Conservation (phyloP, 2,888 invertebrate genomes). For the Drepana falcataria region DNA sequence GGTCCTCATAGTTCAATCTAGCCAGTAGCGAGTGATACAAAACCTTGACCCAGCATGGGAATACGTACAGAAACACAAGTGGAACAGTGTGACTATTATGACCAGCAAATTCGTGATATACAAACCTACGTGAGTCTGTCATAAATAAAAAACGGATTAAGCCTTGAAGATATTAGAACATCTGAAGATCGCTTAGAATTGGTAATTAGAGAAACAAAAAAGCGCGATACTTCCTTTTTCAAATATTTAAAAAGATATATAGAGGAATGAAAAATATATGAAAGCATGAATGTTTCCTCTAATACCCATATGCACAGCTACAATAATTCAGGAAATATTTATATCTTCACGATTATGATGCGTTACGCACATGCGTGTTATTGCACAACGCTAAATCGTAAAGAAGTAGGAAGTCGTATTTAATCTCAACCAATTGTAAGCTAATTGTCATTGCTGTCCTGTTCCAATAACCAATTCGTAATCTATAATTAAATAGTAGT, state of each 20-base stretch:
- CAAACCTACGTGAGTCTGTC: background rate
- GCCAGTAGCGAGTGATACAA: background rate
- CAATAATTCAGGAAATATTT: background rate
- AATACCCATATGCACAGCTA: too few species aligned
- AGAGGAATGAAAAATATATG: too few species aligned
- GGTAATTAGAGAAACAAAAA: background rate
- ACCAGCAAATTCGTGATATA: constrained; percentile 1
- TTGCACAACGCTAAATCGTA: constrained; percentile 12
- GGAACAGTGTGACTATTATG: constrained; percentile 1
- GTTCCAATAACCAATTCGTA: constrained; percentile 17
- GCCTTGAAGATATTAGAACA: background rate
- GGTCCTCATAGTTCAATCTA: background rate
- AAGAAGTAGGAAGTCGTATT: constrained; percentile 25
- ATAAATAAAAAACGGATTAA: constrained; percentile 1
- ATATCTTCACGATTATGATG: too few species aligned
- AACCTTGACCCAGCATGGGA: constrained; percentile 2
- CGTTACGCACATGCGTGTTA: background rate
- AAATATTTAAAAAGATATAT: too few species aligned
- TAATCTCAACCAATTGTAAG: constrained; percentile 29
- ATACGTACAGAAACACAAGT: background rate
- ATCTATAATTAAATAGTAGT: constrained; percentile 16
- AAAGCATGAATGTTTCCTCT: too few species aligned
- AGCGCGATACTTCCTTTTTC: too few species aligned
- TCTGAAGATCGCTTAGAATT: background rate
- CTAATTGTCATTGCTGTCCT: constrained; percentile 18